phyloP scores from a whole-genome alignment of 1,140 invertebrate genomes.

The Papilio polyxenes region DNA sequence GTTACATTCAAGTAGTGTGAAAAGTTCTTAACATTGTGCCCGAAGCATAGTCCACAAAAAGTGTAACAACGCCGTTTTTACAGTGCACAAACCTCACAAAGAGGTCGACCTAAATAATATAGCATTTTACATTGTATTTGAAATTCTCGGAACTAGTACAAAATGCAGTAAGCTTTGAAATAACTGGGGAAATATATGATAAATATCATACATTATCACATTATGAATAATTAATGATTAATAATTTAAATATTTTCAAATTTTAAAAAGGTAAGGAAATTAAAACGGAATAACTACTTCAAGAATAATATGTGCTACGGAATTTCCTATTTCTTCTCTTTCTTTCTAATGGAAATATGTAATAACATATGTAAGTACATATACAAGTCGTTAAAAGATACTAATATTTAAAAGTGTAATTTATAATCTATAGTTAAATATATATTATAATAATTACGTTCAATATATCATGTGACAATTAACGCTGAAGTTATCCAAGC shows the following conservation, averaged over 20 bases:
- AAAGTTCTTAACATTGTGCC: slow-evolving; percentile 17
- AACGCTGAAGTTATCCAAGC: not conserved
- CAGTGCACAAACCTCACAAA: slow-evolving; percentile 27
- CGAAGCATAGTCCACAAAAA: slow-evolving; percentile 22
- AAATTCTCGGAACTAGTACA: slow-evolving; percentile 24
- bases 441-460: not conserved
- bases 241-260: not conserved
- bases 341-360: no score
- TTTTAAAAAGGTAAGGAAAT: no score
- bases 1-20: not conserved
- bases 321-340: no score
- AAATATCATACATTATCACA: not conserved
- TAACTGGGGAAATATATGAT: not conserved
- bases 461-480: slow-evolving; percentile 7
- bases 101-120: slow-evolving; percentile 34
- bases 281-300: no score
- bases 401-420: no score
- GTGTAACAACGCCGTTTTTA: slow-evolving; percentile 25
- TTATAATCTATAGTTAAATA: not conserved
- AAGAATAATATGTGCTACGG: no score
- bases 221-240: not conserved
- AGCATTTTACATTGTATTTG: slow-evolving; percentile 25
- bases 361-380: no score
- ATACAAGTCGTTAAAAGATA: no score
- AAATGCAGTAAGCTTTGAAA: not conserved